These are phyloP conservation scores for Montipora capricornis DNA, from an alignment of 64 coral and sea anemone species.

Conservation along the genomic window DNA sequence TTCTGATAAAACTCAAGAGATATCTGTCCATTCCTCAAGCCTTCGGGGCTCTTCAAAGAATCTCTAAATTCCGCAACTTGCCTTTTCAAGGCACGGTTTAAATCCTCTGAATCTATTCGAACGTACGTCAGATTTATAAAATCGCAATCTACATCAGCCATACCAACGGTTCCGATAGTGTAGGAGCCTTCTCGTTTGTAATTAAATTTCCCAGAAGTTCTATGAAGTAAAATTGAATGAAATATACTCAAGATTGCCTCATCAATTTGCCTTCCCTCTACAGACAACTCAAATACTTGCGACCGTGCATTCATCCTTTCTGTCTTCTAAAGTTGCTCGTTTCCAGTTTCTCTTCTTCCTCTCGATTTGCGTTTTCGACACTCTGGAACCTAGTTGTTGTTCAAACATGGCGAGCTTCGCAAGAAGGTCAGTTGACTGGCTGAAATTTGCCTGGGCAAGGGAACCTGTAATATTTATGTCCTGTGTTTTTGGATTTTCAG, in stretches of 20 bases:
- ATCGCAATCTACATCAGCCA: constrained; percentile 93
- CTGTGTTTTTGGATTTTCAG: constrained; percentile 89
- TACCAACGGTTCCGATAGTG: constrained; percentile 94
- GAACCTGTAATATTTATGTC: constrained; percentile 95
- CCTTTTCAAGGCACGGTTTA: constrained; percentile 77
- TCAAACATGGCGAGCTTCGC: constrained; percentile 53
- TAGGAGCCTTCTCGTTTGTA: constrained; percentile 98
- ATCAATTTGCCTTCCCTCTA: constrained; percentile 97
- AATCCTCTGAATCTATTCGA: constrained; percentile 88
- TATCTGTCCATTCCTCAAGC: constrained; percentile 84
- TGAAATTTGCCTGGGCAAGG: constrained; percentile 90
- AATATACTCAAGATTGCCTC: constrained; percentile 92
- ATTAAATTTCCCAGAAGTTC: constrained; percentile 97
- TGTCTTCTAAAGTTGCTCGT: neutral
- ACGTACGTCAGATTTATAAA: constrained; percentile 93
- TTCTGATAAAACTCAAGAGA: constrained; percentile 99
- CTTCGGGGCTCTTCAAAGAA: constrained; percentile 72
- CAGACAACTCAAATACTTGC: constrained; percentile 92
- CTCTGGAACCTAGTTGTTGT: neutral
- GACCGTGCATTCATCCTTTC: constrained; percentile 94
- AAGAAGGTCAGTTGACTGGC: constrained; percentile 73
- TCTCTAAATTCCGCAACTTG: constrained; percentile 95
- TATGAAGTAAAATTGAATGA: constrained; percentile 95
- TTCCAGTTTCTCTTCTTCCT: neutral
- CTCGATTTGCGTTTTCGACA: neutral